Percentiles rank a stretch among this genome's conserved stretches.
phyloP scores from a whole-genome alignment of 2,113 vertebrate genomes.

The Mystacornis crossleyi region DNA sequence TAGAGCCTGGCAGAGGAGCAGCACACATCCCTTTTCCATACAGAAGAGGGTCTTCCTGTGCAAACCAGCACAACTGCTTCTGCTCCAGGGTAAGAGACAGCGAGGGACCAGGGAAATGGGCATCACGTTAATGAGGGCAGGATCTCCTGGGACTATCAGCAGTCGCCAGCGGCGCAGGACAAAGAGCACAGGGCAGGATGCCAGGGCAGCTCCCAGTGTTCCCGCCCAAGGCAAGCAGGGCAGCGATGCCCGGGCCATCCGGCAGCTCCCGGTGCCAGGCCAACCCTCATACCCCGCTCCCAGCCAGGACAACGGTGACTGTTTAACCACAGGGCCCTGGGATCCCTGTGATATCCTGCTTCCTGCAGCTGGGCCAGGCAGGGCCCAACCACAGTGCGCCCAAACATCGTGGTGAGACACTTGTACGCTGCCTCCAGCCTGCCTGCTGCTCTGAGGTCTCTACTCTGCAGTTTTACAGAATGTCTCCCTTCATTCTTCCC shows the following conservation, averaged over 20 bases:
- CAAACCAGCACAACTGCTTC: neutral
- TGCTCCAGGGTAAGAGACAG: neutral
- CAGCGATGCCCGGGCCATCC: fast-evolving
- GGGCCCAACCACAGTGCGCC: fast-evolving
- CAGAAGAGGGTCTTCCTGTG: fast-evolving
- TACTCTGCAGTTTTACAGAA: neutral
- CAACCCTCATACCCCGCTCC: neutral
- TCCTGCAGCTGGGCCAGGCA: neutral
- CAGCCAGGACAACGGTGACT: fast-evolving
- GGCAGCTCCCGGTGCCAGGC: neutral
- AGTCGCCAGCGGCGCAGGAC: fast-evolving
- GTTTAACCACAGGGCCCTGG: neutral
- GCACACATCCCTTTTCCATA: neutral
- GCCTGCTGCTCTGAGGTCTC: neutral
- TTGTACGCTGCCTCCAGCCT: fast-evolving
- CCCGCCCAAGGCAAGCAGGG: neutral
- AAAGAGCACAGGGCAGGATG: neutral
- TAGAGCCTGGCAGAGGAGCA: neutral
- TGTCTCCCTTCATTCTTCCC: neutral
- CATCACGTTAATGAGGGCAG: neutral
- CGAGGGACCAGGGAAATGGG: neutral
- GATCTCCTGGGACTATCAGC: neutral
- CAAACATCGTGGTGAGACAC: fast-evolving
- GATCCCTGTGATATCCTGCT: neutral
- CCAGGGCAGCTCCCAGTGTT: neutral